Conservation (phyloP, 2,888 invertebrate species). For the Aphrophora alni region DNA sequence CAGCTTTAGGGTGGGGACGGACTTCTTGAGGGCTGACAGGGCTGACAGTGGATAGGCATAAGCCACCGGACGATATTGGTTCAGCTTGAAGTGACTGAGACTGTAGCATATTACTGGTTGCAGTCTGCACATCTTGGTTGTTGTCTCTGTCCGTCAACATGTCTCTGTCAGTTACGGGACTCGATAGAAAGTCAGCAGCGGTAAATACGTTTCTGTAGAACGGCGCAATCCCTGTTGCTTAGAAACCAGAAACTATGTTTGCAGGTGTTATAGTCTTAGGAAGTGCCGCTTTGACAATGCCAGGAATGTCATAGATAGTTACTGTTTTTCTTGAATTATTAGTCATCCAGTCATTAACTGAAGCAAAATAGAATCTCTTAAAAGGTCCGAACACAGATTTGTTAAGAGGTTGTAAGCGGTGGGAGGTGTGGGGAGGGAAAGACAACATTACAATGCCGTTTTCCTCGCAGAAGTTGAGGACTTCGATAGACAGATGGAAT, state of each 20-base stretch:
- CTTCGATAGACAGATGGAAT: neutral
- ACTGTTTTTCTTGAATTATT: slow-evolving; percentile 52
- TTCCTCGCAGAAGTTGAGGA: slow-evolving; percentile 33
- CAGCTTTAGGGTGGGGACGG: neutral
- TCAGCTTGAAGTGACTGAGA: too few species aligned
- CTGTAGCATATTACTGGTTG: too few species aligned
- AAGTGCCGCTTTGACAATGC: slow-evolving; percentile 47
- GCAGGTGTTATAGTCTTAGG: slow-evolving; percentile 49
- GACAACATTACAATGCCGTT: slow-evolving; percentile 54
- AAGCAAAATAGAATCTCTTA: slow-evolving; percentile 47
- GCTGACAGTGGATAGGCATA: neutral
- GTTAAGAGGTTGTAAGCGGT: slow-evolving; percentile 55
- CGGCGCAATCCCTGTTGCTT: slow-evolving; percentile 47
- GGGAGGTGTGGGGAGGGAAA: slow-evolving; percentile 55
- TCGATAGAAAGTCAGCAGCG: slow-evolving; percentile 17
- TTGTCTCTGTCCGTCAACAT: too few species aligned
- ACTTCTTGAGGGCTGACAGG: neutral
- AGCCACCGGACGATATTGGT: too few species aligned
- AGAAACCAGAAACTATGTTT: slow-evolving; percentile 51
- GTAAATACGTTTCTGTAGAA: neutral
- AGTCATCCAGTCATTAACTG: slow-evolving; percentile 49
- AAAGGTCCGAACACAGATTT: slow-evolving; percentile 52
- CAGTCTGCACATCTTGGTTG: neutral
- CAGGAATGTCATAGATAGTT: slow-evolving; percentile 55
- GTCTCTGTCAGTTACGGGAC: neutral